Evolutionary conservation across 2,113 vertebrate genomes (phyloP).

Genomic region (Xenus cinereus): DNA sequence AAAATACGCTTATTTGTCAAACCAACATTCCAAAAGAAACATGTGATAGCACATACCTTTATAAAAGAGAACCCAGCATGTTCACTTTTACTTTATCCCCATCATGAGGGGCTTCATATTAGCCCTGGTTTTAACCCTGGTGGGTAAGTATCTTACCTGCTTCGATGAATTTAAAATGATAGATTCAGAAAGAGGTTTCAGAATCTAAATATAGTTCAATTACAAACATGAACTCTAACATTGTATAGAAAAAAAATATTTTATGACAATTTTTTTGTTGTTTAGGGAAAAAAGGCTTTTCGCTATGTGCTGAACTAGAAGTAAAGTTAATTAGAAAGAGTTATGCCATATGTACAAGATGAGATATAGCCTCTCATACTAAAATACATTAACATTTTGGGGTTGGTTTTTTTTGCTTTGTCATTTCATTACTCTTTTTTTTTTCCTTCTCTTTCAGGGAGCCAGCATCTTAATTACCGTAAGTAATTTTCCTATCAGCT

Average conservation of each 20-base stretch:
- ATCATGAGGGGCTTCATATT: slow-evolving; percentile 59
- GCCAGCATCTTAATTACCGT: slow-evolving; percentile 58
- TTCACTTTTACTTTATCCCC: slow-evolving; percentile 22
- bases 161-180: neutral
- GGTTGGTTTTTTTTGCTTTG: neutral
- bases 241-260: neutral
- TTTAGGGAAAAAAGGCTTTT: neutral
- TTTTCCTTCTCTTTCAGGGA: slow-evolving; percentile 31
- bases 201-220: neutral
- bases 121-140: slow-evolving; percentile 43
- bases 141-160: slow-evolving; percentile 45
- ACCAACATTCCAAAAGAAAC: slow-evolving; percentile 26
- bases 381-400: neutral
- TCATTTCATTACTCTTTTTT: slow-evolving; percentile 19
- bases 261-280: neutral
- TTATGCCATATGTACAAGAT: neutral
- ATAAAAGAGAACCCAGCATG: slow-evolving; percentile 23
- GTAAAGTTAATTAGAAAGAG: slow-evolving; percentile 25
- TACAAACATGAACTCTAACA: neutral
- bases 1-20: slow-evolving; percentile 43
- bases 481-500: slow-evolving; percentile 54
- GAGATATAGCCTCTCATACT: neutral
- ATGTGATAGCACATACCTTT: slow-evolving; percentile 36
- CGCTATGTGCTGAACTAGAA: neutral
- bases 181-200: neutral